Conservation (phyloP, 2,113 vertebrate genomes). For the Argyrosomus japonicus region DNA sequence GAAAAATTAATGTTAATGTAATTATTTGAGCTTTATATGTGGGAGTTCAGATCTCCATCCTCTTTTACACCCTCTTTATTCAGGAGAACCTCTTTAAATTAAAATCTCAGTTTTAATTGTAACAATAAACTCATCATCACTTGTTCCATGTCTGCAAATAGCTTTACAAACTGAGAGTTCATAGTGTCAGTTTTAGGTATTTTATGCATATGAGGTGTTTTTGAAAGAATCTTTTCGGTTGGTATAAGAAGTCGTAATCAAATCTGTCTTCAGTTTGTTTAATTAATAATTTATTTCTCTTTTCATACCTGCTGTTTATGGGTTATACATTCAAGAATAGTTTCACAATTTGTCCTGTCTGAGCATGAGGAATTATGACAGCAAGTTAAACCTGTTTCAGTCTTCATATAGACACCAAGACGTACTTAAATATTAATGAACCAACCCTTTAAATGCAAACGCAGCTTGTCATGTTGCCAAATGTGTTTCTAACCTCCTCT, state of each 20-base stretch:
- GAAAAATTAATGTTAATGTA: too few relatives aligned
- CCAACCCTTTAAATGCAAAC: neutral
- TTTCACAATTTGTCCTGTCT: neutral
- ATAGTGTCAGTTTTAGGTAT: neutral
- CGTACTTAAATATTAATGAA: neutral
- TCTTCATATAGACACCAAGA: neutral
- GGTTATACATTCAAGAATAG: neutral
- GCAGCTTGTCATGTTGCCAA: neutral
- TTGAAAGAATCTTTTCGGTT: neutral
- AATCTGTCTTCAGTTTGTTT: neutral
- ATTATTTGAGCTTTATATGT: too few relatives aligned
- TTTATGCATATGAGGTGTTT: neutral
- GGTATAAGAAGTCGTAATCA: neutral
- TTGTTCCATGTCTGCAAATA: neutral
- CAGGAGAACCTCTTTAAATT: neutral
- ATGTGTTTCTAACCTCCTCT: constrained; percentile 24
- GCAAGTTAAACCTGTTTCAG: neutral
- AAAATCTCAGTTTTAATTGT: neutral
- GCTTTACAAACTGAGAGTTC: neutral
- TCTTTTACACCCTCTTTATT: neutral
- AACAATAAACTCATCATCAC: neutral
- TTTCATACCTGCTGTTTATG: neutral
- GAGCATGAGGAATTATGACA: neutral
- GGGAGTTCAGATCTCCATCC: too few relatives aligned
- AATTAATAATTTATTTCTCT: neutral